phyloP scores from a whole-genome alignment of 2,113 vertebrate genomes.

The Perca schrenkii region DNA sequence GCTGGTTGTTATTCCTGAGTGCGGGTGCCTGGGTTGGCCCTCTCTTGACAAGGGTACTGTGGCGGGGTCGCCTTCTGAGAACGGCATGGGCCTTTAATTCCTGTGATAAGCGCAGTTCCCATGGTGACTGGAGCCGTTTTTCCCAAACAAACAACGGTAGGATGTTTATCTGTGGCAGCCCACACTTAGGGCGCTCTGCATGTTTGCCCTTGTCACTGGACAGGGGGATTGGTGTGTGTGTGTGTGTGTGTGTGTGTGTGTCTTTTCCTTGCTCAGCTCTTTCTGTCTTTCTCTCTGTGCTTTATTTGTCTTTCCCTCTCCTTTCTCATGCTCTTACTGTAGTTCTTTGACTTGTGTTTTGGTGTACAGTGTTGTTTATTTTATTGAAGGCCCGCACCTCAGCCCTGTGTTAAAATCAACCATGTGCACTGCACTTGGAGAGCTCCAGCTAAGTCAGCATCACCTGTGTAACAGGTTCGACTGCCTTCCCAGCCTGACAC shows the following conservation, averaged over 20 bases:
- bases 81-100: conserved; percentile 89
- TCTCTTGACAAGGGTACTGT: conserved; percentile 56
- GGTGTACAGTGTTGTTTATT: conserved; percentile 9
- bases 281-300: conserved; percentile 29
- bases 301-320: conserved; percentile 41
- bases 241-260: conserved; percentile 32
- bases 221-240: conserved; percentile 54
- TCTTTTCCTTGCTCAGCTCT: conserved; percentile 31
- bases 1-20: conserved; percentile 67
- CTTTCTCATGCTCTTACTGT: conserved; percentile 14
- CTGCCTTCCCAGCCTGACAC: conserved; percentile 13
- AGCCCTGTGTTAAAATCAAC: conserved; percentile 7
- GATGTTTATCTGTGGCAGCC: conserved; percentile 90
- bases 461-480: conserved; percentile 25
- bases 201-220: conserved; percentile 89
- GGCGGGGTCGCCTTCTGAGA: conserved; percentile 74
- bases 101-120: conserved; percentile 90
- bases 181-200: conserved; percentile 79
- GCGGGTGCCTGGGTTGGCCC: conserved; percentile 53
- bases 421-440: not conserved
- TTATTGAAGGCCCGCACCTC: conserved; percentile 11
- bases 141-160: conserved; percentile 89
- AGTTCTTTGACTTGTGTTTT: conserved; percentile 20
- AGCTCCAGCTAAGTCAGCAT: not conserved
- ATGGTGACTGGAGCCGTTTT: conserved; percentile 87